Base-by-base conservation (phyloP, 2,113 vertebrate genomes). In the Cyprinodon tularosa region DNA sequence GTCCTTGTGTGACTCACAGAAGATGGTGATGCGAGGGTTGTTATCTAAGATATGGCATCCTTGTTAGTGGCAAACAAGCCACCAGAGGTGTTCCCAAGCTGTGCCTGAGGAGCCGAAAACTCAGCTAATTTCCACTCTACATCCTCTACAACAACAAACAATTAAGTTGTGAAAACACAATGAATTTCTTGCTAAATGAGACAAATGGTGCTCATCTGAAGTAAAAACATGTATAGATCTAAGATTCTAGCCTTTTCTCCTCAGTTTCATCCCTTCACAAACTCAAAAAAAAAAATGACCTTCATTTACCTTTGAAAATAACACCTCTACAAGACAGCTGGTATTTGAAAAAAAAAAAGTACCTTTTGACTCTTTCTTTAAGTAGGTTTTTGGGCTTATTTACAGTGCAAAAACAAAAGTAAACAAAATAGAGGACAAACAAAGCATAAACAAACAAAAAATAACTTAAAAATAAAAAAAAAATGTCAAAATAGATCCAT, bases 21-120 rank as follows among this genome's bases (percentile, higher is more conserved):
- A 76, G 74, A 76, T 12, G 29, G 50, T 80, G 75, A 89, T 63
- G 89, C 82, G 80, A 48, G 67, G 78, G 71, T 83, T 75, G 74
- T 81, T 77, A 82, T 86, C 72, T 62, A 62, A 71, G 62, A 74
- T 75, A 44, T 87, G 74, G 37, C 61, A 48, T 68, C 72, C 48
- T 72, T 83, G 64, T 85, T 72, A 42, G 70, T 47, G 60, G 39
- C 77, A 47, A 68, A 86, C 64, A 86, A 70, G 53, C 66, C 68
- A 62, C 71, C 76, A 72, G 74, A 76, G 57, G 61, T 45, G 62
- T 75, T 84, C 65, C 86, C 83, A 86, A 80, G 69, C 68, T 68
- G 60, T 76, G 72, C 82, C 48, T 42, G 29, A 72, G 66, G 71
- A 69, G 67, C 65, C 61, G 83, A 76, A 42, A 83, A 66, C 73